Evolutionary conservation across 2,797 vertebrate genomes (phyloP).

Genomic region (Pipistrellus pipistrellus): DNA sequence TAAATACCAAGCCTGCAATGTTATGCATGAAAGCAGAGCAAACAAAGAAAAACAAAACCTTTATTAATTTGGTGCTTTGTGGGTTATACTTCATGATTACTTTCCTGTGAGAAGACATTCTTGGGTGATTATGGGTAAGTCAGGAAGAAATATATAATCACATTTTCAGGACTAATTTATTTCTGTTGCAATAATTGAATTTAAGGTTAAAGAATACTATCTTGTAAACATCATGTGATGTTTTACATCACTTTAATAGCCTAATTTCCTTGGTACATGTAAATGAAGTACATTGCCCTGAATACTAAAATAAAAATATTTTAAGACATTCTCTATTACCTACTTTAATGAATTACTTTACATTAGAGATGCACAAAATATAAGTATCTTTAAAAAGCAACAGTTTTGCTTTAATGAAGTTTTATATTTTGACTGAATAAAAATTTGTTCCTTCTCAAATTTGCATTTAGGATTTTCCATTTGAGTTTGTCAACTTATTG

Average conservation of each 20-base stretch:
- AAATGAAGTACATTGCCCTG: conserved; percentile 14
- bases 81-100: background rate
- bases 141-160: conserved; percentile 19
- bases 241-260: conserved; percentile 70
- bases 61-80: background rate
- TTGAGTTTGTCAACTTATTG: conserved; percentile 5
- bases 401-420: conserved; percentile 29
- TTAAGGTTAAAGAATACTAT: conserved; percentile 61
- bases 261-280: conserved; percentile 46
- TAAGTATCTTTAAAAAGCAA: background rate
- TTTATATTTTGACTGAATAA: conserved; percentile 27
- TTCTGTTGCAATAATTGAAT: conserved; percentile 65
- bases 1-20: background rate
- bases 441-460: background rate
- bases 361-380: conserved; percentile 48
- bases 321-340: conserved; percentile 5
- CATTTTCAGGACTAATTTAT: conserved; percentile 13
- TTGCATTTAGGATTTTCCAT: background rate
- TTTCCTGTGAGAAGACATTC: background rate
- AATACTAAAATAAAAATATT: conserved; percentile 63
- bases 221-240: conserved; percentile 35
- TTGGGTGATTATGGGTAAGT: conserved; percentile 9
- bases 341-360: conserved; percentile 55
- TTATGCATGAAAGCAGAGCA: background rate
- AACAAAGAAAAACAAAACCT: background rate